Evolutionary conservation across 1,140 invertebrate species (phyloP).

Genomic region (Drosophila repleta): DNA sequence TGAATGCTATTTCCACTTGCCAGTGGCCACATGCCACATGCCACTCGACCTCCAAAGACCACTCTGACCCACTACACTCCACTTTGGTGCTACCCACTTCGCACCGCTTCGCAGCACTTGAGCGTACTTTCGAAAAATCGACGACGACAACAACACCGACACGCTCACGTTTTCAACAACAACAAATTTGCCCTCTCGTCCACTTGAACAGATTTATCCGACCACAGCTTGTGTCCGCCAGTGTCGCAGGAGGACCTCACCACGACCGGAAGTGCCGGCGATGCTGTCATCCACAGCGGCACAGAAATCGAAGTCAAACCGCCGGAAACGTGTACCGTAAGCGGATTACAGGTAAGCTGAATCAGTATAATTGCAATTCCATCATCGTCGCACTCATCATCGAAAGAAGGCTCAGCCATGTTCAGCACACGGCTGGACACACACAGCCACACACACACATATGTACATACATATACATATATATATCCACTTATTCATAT

Average conservation of each 20-base stretch:
- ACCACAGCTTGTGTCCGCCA: constrained; percentile 74
- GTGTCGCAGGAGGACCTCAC: constrained; percentile 68
- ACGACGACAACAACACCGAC: constrained; percentile 27
- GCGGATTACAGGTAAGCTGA: constrained; percentile 85
- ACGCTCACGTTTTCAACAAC: constrained; percentile 33
- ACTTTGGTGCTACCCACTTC: constrained; percentile 18
- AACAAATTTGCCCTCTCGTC: constrained; percentile 56
- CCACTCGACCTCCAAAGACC: constrained; percentile 9
- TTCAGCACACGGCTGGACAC: constrained; percentile 16
- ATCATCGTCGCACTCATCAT: constrained; percentile 64
- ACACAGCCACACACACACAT: constrained; percentile 1
- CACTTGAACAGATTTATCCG: constrained; percentile 71
- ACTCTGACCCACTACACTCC: constrained; percentile 23
- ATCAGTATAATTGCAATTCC: constrained; percentile 71
- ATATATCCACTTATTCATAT: constrained; percentile 8
- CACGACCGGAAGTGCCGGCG: constrained; percentile 59
- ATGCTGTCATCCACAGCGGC: constrained; percentile 67
- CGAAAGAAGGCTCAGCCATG: constrained; percentile 29
- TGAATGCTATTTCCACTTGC: constrained; percentile 46
- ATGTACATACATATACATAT: background rate
- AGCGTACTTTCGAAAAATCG: constrained; percentile 40
- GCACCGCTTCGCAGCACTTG: constrained; percentile 32
- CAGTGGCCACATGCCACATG: constrained; percentile 10
- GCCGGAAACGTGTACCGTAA: constrained; percentile 84
- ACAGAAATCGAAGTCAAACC: constrained; percentile 78